Evolutionary conservation across 2,797 vertebrate species (phyloP).

Genomic region (Thamnophis elegans): DNA sequence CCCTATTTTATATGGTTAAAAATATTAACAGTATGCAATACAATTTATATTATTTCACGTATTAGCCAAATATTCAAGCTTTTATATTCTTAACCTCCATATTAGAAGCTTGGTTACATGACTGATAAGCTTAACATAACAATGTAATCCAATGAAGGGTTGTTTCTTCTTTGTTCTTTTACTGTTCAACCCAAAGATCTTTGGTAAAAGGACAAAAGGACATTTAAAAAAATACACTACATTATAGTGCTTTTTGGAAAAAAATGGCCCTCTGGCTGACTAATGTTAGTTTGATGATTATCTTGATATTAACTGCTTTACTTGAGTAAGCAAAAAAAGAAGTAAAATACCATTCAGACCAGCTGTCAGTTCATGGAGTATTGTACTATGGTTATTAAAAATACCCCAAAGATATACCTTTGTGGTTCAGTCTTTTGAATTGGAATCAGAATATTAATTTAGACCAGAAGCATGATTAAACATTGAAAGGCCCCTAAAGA

Average conservation of each 20-base stretch:
- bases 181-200: slow-evolving; percentile 44
- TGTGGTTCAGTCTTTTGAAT: slow-evolving; percentile 82
- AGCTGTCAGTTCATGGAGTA: slow-evolving; percentile 79
- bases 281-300: slow-evolving; percentile 81
- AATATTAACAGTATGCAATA: background rate
- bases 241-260: slow-evolving; percentile 51
- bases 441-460: slow-evolving; percentile 89
- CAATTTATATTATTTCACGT: background rate
- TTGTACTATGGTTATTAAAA: slow-evolving; percentile 84
- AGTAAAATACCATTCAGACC: slow-evolving; percentile 80
- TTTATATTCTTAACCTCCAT: background rate
- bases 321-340: slow-evolving; percentile 81
- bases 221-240: slow-evolving; percentile 42
- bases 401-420: slow-evolving; percentile 83
- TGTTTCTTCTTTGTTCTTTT: slow-evolving; percentile 40
- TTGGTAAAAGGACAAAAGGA: slow-evolving; percentile 53
- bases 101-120: background rate
- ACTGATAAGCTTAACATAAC: slow-evolving; percentile 48
- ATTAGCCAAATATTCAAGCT: background rate
- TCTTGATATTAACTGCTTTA: slow-evolving; percentile 84
- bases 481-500: slow-evolving; percentile 81
- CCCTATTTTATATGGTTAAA: background rate
- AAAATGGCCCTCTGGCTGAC: slow-evolving; percentile 68
- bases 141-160: slow-evolving; percentile 37
- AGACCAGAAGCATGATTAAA: slow-evolving; percentile 82